phyloP scores from a whole-genome alignment of 2,113 vertebrate genomes.

The Oreochromis tanganicae region DNA sequence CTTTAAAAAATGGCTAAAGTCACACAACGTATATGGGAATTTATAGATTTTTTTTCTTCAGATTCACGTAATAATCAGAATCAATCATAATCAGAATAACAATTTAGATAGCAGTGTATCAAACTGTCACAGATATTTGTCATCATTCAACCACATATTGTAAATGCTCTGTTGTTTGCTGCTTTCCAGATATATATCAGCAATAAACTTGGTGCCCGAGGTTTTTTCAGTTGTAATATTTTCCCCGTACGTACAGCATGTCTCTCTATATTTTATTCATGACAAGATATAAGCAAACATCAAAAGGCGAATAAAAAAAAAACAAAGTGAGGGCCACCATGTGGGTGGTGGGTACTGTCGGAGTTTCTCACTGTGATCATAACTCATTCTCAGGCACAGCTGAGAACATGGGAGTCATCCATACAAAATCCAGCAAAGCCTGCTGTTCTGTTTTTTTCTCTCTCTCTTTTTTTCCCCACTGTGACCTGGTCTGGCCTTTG shows the following conservation, averaged over 20 bases:
- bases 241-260: neutral
- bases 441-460: neutral
- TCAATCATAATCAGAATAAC: neutral
- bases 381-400: slow-evolving; percentile 68
- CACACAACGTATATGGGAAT: neutral
- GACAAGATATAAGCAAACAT: neutral
- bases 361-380: slow-evolving; percentile 45
- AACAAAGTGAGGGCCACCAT: neutral
- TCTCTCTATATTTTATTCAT: neutral
- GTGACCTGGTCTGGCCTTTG: slow-evolving; percentile 57
- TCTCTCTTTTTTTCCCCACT: neutral
- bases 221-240: neutral
- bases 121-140: neutral
- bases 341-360: slow-evolving; percentile 36
- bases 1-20: neutral
- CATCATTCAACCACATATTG: neutral
- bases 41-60: neutral
- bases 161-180: neutral
- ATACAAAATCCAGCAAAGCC: slow-evolving; percentile 55
- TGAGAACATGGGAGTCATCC: slow-evolving; percentile 56
- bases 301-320: neutral
- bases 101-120: neutral
- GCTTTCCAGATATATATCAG: neutral
- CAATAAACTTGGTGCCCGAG: neutral
- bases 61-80: neutral